Evolutionary conservation across 2,888 invertebrate genomes (phyloP).

Genomic region (Acanthopleura granulata): DNA sequence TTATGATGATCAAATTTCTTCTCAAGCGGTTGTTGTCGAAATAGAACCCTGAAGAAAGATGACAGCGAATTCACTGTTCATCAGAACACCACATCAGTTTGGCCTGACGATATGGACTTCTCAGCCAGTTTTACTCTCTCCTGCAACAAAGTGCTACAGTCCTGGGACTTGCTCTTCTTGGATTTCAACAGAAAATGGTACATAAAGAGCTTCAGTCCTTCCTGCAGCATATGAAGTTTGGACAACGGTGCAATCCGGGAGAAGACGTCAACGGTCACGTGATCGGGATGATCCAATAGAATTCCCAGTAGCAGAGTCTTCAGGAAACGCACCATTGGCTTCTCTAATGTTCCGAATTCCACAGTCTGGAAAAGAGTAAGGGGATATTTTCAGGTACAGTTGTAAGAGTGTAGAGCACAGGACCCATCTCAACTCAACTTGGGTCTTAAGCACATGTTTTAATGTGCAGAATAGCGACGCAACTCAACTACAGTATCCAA

Average conservation of each 20-base stretch:
- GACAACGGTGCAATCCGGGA: constrained; percentile 80
- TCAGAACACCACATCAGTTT: constrained; percentile 35
- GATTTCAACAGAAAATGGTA: constrained; percentile 83
- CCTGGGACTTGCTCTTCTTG: constrained; percentile 32
- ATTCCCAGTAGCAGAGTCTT: constrained; percentile 83
- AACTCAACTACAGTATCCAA: too few relatives aligned
- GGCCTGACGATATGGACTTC: constrained; percentile 32
- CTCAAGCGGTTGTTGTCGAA: too few relatives aligned
- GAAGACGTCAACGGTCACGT: constrained; percentile 78
- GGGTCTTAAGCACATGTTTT: too few relatives aligned
- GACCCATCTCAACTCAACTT: too few relatives aligned
- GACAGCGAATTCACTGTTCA: too few relatives aligned
- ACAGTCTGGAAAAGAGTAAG: constrained; percentile 78
- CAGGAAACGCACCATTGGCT: constrained; percentile 82
- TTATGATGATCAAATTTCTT: too few relatives aligned
- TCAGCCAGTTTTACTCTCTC: constrained; percentile 47
- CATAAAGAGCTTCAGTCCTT: constrained; percentile 86
- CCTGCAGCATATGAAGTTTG: constrained; percentile 81
- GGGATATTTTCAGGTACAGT: background rate
- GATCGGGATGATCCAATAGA: constrained; percentile 77
- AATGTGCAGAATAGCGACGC: too few relatives aligned
- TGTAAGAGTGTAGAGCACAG: too few relatives aligned
- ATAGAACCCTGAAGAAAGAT: too few relatives aligned
- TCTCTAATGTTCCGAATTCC: constrained; percentile 88
- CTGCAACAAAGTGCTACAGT: constrained; percentile 29